A percentile compares a stretch with the other conserved stretches of the same genome.
phyloP scores from a whole-genome alignment of 1,140 invertebrate genomes.

The Ostrea edulis region DNA sequence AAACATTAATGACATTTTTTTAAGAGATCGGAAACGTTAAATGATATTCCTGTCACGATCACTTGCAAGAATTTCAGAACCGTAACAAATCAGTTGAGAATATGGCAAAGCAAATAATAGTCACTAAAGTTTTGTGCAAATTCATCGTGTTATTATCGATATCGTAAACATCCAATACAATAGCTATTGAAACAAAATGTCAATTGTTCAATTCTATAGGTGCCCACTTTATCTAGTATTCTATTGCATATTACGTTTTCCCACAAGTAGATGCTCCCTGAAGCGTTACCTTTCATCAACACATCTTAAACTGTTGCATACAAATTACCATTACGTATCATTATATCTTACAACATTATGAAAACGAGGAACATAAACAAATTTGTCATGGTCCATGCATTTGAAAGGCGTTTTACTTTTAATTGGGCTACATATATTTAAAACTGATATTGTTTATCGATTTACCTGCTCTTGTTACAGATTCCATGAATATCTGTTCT shows the following conservation, averaged over 20 bases:
- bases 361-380: background rate
- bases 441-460: background rate
- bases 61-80: too few species aligned
- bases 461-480: background rate
- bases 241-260: background rate
- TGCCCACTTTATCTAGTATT: too few species aligned
- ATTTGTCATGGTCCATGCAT: background rate
- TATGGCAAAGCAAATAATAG: too few species aligned
- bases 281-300: background rate
- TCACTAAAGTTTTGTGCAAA: too few species aligned
- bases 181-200: too few species aligned
- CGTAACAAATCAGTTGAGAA: too few species aligned
- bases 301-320: background rate
- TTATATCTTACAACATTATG: background rate
- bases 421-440: background rate
- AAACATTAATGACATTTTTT: too few species aligned
- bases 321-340: background rate
- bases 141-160: too few species aligned
- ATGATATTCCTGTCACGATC: too few species aligned
- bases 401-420: background rate
- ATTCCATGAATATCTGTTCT: background rate
- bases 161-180: too few species aligned
- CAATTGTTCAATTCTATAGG: too few species aligned
- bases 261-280: background rate
- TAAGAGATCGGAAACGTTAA: too few species aligned